Evolutionary conservation across 1,140 invertebrate species (phyloP), one percentile per base, ranked within the genome.

Genomic region (Dermatophagoides farinae): DNA sequence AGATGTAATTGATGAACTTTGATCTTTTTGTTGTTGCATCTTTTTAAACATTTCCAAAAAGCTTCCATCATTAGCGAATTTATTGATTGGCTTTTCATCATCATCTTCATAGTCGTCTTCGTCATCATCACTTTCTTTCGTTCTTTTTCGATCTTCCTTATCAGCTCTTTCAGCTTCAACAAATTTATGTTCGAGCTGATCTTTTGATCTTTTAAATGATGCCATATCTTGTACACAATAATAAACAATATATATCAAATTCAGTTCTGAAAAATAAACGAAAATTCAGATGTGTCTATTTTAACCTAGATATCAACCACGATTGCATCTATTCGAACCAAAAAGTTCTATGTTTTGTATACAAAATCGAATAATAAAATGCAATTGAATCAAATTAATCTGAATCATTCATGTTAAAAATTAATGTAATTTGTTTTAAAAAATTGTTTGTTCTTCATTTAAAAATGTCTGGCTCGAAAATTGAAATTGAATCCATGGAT

Each of bases 31-130:
- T 57, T 49, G 70, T 67, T 88, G 85, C 81, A 88, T 82, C 69
- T 85, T 86, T 72, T 87, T 88, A 68, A 88, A 89, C 76, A 86
- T 82, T 70, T 88, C 86, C 69, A 89, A 76, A 68, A 89, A 89
- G 57, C 83, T 86, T 12, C 86, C 86, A 70, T 89, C 86, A 69
- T 89, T 88, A 66, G 81, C 81, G 65, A 84, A 85, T 5, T 77
- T 78, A 66, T 81, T 80, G 12, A 14, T 49, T 16, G n/a, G 23
- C 1, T 16, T 31, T n/a, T 49, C 22, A 6, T 60, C 47, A 16
- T 40, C 50, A 18, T 25, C 44, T 25, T 60, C 46, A 44, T 38
- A 4, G 9, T 54, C 23, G 12, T 22, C 25, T 54, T 38, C 38
- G 25, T 50, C 12, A 50, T 18, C 12, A 12, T 50, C 20, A 44